A percentile compares a stretch with the other conserved stretches of the same genome.
These are phyloP conservation scores for Petrolisthes manimaculis DNA, from an alignment of 2,888 invertebrate genomes.

Conservation along the genomic window DNA sequence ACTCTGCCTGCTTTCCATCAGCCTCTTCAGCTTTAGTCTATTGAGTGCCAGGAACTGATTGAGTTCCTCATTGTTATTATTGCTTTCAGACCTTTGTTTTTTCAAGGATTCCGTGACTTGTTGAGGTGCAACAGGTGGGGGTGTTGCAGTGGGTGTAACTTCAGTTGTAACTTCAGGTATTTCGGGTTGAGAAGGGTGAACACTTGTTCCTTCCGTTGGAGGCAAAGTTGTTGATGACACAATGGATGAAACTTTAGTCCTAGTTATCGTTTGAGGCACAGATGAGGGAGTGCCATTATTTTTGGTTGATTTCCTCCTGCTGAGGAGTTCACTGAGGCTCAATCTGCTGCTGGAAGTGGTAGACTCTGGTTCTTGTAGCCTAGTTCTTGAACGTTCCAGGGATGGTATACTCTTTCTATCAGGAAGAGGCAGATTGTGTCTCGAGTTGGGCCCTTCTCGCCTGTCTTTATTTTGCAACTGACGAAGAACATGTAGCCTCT, in stretches of 20 bases:
- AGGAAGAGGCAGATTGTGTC: neutral
- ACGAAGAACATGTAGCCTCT: conserved; percentile 27
- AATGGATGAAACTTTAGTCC: neutral
- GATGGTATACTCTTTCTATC: neutral
- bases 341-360: conserved; percentile 12
- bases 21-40: conserved; percentile 1
- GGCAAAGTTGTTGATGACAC: neutral
- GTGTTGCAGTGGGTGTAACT: neutral
- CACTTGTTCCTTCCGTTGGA: neutral
- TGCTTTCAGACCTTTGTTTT: neutral
- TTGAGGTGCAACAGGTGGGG: neutral
- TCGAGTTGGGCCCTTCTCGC: neutral
- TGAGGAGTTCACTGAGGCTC: conserved; percentile 35
- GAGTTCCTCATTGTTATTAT: conserved; percentile 13
- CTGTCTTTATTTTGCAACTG: conserved; percentile 14
- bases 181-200: neutral
- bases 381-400: neutral
- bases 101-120: neutral
- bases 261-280: neutral
- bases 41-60: conserved; percentile 35
- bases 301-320: conserved; percentile 11
- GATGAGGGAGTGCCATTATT: neutral
- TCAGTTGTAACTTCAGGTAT: neutral
- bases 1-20: conserved; percentile 3
- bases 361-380: neutral